phyloP scores from a whole-genome alignment of 2,888 invertebrate species.

The Entomobrya multifasciata region DNA sequence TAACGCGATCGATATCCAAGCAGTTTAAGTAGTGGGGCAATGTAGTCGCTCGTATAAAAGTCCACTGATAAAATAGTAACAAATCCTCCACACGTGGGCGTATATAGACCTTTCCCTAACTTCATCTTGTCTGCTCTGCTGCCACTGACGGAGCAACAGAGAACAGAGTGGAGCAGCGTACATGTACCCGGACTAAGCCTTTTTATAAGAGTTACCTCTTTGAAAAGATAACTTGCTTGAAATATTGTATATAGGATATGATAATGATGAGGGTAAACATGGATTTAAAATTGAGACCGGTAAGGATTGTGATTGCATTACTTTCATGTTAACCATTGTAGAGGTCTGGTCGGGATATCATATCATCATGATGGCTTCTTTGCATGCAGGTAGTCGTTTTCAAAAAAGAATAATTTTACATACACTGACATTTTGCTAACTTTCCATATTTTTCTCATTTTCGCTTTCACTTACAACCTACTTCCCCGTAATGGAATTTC shows the following conservation, averaged over 20 bases:
- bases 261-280: constrained; percentile 53
- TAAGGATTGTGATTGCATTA: too few species aligned
- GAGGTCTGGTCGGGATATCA: too few species aligned
- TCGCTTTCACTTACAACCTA: background rate
- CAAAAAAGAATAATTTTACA: constrained; percentile 20
- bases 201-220: too few species aligned
- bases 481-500: background rate
- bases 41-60: background rate
- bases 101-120: constrained; percentile 64
- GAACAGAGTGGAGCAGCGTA: background rate
- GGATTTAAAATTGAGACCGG: constrained; percentile 49
- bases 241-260: constrained; percentile 51
- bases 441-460: constrained; percentile 46
- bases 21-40: background rate
- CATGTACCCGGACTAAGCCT: background rate
- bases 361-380: background rate
- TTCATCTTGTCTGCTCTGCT: constrained; percentile 24
- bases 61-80: constrained; percentile 8
- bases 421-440: constrained; percentile 15
- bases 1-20: constrained; percentile 62
- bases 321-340: too few species aligned
- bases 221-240: background rate
- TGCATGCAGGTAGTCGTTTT: background rate
- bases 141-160: too few species aligned
- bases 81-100: constrained; percentile 68